Conservation (phyloP, 2,113 vertebrate genomes). For the Laticauda colubrina region DNA sequence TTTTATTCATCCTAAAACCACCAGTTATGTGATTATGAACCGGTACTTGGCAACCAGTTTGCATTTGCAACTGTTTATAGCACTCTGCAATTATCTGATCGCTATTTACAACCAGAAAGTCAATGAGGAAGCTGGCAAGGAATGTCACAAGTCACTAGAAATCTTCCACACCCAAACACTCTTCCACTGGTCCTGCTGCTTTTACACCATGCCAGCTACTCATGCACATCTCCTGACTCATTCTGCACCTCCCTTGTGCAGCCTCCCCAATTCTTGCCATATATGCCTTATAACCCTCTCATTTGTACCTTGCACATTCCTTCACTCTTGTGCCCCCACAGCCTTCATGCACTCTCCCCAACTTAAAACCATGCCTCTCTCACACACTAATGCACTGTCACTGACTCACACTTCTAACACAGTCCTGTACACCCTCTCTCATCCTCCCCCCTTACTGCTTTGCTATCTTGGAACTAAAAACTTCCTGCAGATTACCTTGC, state of each 20-base stretch:
- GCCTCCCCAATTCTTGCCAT: background rate
- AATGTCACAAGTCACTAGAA: background rate
- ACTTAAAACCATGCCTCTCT: background rate
- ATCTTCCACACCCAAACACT: background rate
- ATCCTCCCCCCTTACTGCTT: background rate
- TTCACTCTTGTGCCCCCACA: background rate
- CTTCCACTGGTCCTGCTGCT: background rate
- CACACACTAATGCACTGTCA: background rate
- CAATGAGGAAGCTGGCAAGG: background rate
- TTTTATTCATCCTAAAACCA: background rate
- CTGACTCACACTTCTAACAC: background rate
- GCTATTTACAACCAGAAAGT: background rate
- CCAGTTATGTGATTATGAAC: background rate
- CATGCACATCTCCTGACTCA: background rate
- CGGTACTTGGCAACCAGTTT: background rate
- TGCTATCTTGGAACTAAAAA: background rate
- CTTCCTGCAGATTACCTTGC: background rate
- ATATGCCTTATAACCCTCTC: background rate
- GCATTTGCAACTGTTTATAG: background rate
- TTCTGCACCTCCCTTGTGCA: background rate
- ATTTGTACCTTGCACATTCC: background rate
- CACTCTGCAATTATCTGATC: background rate
- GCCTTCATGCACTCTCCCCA: background rate
- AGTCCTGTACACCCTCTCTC: background rate
- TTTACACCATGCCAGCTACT: background rate